phyloP scores from a whole-genome alignment of 2,797 vertebrate genomes.

The Alfaro cultratus region DNA sequence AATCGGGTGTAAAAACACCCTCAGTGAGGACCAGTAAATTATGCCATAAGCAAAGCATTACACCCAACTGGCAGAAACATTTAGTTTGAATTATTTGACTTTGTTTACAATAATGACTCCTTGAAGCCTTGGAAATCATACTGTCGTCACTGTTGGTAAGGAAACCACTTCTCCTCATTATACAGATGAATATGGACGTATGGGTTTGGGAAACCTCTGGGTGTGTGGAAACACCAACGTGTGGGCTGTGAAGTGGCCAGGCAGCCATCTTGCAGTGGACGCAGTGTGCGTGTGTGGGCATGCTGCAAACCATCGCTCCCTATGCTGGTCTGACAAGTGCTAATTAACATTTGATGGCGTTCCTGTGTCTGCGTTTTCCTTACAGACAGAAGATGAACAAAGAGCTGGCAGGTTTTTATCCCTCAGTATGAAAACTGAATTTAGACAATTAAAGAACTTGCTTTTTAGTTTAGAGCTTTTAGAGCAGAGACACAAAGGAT shows the following conservation, averaged over 20 bases:
- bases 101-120: background rate
- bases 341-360: conserved; percentile 52
- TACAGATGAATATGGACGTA: conserved; percentile 61
- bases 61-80: background rate
- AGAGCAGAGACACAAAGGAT: conserved; percentile 2
- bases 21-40: background rate
- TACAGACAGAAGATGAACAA: conserved; percentile 34
- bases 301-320: conserved; percentile 14
- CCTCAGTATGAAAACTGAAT: conserved; percentile 9
- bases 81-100: background rate
- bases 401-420: conserved; percentile 21
- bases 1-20: too few relatives aligned
- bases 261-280: conserved; percentile 28
- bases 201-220: conserved; percentile 41
- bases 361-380: conserved; percentile 9
- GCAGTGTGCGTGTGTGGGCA: conserved; percentile 14
- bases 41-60: background rate
- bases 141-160: conserved; percentile 25
- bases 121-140: background rate
- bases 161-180: conserved; percentile 47
- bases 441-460: conserved; percentile 7
- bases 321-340: conserved; percentile 63
- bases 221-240: conserved; percentile 32
- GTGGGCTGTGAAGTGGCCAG: conserved; percentile 40
- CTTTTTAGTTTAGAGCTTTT: background rate